These are phyloP conservation scores for Eupithecia abbreviata DNA, from an alignment of 2,888 invertebrate species.

Conservation along the genomic window DNA sequence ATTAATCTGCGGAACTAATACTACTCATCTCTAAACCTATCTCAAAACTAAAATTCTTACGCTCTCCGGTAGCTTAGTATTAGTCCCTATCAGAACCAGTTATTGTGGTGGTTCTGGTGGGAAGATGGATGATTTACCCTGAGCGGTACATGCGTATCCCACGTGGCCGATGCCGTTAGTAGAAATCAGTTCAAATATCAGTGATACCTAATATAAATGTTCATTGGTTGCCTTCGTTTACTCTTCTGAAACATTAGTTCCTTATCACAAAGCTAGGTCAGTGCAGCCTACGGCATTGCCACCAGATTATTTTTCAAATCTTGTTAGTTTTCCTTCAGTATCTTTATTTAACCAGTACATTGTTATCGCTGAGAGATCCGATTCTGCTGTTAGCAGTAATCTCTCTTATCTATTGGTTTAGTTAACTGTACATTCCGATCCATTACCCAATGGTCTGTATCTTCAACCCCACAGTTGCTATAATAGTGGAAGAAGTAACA, in stretches of 20 bases:
- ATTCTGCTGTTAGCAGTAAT: constrained; percentile 50
- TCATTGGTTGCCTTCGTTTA: not conserved
- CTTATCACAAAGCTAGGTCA: constrained; percentile 12
- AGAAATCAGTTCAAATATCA: not conserved
- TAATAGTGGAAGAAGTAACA: not conserved
- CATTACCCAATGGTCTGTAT: constrained; percentile 20
- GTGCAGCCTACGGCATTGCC: constrained; percentile 4
- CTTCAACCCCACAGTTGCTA: not conserved
- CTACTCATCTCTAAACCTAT: not conserved
- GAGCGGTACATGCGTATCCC: not conserved
- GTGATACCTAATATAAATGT: not conserved
- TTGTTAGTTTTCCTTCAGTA: constrained; percentile 36
- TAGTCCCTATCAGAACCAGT: not conserved
- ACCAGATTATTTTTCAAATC: constrained; percentile 18
- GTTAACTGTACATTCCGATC: constrained; percentile 58
- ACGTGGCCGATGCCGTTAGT: not conserved
- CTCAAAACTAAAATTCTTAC: not conserved
- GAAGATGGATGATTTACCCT: not conserved
- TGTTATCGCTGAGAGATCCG: constrained; percentile 39
- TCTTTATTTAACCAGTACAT: constrained; percentile 32
- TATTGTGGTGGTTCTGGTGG: not conserved
- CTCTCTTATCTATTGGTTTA: constrained; percentile 62
- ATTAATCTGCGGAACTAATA: not conserved
- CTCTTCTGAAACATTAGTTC: not conserved
- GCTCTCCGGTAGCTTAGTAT: not conserved